Base-by-base conservation (phyloP, 2,113 vertebrate genomes). In the Sporophila hypoxantha region DNA sequence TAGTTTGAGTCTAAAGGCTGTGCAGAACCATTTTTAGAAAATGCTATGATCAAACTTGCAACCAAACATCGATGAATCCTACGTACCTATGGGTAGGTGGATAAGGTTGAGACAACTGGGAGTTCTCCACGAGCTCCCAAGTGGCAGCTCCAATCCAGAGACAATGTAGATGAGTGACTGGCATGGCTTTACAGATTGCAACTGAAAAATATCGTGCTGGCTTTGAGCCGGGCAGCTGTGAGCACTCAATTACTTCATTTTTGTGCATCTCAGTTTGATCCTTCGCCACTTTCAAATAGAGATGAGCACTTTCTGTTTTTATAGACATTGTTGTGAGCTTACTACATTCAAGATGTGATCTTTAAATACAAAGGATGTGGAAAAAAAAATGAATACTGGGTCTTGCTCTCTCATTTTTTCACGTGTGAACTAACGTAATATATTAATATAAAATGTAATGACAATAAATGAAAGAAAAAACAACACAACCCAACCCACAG, bases 101-200 rank as follows among this genome's bases (percentile, higher is more conserved):
- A 75, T 64, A n/a, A 87, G 82, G 90, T 92, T 93, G 94, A 93
- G 91, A 92, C 61, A 93, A 92, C 88, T 80, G 73, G 57, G 73
- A 93, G 82, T 12, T 87, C 90, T 80, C 94, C 93, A 95, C 88
- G 39, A 82, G 56, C 88, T 89, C 60, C 22, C 5, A 36, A 87
- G 82, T 18, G 68, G 60, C 93, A 91, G 82, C 89, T 85, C 93
- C 82, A 75, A 85, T 88, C 90, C 90, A 80, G 64, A 89, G 79
- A 92, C 91, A 95, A 91, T 80, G 80, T 80, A 19, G 74, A 85
- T 83, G 80, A 83, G 80, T 91, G 85, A 91, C 69, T 92, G n/a
- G 68, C 41, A 34, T 41, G n/a, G 70, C 55, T 88, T 88, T 90
- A 86, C 90, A 93, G 88, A 86, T 86, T 91, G 88, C 83, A 81